A percentile compares a stretch with the other conserved stretches of the same genome.
phyloP scores from a whole-genome alignment of 2,797 vertebrate genomes.

The Argyrosomus regius region DNA sequence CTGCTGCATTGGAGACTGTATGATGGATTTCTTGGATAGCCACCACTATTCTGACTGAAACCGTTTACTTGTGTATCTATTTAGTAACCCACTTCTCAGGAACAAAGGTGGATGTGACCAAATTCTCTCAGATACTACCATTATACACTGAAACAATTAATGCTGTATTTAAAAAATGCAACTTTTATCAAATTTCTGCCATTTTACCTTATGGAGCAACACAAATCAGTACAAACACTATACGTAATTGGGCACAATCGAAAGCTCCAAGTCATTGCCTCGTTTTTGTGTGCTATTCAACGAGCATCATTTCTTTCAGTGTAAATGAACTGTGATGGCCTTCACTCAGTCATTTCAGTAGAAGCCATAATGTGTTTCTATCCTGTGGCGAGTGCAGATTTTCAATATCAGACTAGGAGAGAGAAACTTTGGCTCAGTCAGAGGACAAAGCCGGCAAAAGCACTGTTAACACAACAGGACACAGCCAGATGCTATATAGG shows the following conservation, averaged over 20 bases:
- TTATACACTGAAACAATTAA: slow-evolving; percentile 61
- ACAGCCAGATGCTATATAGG: slow-evolving; percentile 60
- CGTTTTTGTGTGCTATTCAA: slow-evolving; percentile 39
- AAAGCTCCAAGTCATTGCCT: slow-evolving; percentile 61
- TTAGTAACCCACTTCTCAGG: slow-evolving; percentile 88
- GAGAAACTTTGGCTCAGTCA: slow-evolving; percentile 68
- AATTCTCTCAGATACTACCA: slow-evolving; percentile 77
- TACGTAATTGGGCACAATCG: slow-evolving; percentile 17
- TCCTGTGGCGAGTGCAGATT: slow-evolving; percentile 65
- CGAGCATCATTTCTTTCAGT: slow-evolving; percentile 54
- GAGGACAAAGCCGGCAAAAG: slow-evolving; percentile 50
- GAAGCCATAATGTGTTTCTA: slow-evolving; percentile 71
- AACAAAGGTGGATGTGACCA: slow-evolving; percentile 88
- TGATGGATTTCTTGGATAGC: slow-evolving; percentile 55
- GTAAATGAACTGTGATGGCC: slow-evolving; percentile 73
- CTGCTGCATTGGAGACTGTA: slow-evolving; percentile 29
- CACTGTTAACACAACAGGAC: slow-evolving; percentile 62
- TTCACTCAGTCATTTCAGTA: slow-evolving; percentile 66
- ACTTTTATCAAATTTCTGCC: slow-evolving; percentile 22
- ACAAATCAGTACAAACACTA: slow-evolving; percentile 4
- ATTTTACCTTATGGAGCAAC: slow-evolving; percentile 23
- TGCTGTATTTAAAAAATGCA: slow-evolving; percentile 35
- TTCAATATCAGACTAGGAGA: slow-evolving; percentile 62
- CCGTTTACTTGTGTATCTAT: slow-evolving; percentile 74
- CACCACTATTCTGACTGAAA: slow-evolving; percentile 65